Percentiles rank a stretch among this genome's conserved stretches.
These are phyloP conservation scores for Diacarnus erythraeanus DNA, from an alignment of 37 sponge, comb jelly and placozoan genomes.

Conservation along the genomic window DNA sequence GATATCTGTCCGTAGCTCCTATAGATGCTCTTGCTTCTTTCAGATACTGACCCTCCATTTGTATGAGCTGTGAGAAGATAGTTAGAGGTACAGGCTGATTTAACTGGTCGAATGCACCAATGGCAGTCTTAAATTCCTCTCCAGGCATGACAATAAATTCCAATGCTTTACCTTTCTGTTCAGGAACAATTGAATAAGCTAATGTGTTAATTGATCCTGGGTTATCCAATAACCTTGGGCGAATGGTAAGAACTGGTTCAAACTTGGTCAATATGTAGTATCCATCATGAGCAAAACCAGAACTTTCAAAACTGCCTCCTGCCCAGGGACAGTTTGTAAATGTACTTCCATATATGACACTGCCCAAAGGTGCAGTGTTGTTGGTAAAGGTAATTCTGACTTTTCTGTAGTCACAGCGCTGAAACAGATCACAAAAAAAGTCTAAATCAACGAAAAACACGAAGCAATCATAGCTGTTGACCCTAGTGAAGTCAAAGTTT, in stretches of 20 bases:
- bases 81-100: constrained; percentile 10
- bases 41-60: not conserved
- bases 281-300: not conserved
- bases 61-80: not conserved
- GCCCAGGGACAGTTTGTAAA: constrained; percentile 45
- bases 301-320: not conserved
- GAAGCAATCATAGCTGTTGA: constrained; percentile 35
- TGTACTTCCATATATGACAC: constrained; percentile 33
- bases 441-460: constrained; percentile 39
- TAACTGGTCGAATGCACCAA: constrained; percentile 11
- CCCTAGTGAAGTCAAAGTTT: not conserved
- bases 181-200: not conserved
- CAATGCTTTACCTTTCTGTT: not conserved
- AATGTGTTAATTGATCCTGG: constrained; percentile 2
- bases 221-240: not conserved
- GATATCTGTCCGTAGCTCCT: constrained; percentile 14
- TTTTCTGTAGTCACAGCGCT: not conserved
- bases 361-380: constrained; percentile 32
- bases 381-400: constrained; percentile 9
- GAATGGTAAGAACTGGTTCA: not conserved
- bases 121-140: not conserved
- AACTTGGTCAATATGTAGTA: not conserved
- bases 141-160: constrained; percentile 4
- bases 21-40: not conserved
- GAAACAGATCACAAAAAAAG: not conserved